Base-by-base conservation (phyloP, 2,888 invertebrate species). In the Gibbula magus region DNA sequence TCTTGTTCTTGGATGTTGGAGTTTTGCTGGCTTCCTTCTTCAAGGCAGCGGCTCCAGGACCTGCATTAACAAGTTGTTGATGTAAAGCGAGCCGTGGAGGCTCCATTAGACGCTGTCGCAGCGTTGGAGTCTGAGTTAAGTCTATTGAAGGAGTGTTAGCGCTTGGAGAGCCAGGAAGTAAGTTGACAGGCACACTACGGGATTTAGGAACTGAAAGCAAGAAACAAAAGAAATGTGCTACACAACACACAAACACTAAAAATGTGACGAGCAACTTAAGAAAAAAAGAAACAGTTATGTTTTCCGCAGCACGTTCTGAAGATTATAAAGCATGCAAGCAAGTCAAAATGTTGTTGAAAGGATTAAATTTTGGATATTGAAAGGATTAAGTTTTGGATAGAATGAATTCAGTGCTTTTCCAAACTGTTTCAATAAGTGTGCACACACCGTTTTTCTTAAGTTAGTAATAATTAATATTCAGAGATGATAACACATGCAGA, bases 201-300 rank as follows among this genome's bases (percentile, higher is more conserved):
- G 85, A 76, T 86, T 85, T 85, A 86, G 83, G 82, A 86, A 88
- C 89, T 89, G 89, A 89, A 89, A 89, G 86, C 87, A 88, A 85
- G 86, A 86, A 82, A 84, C 83, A 86, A 77, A 83, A 78, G 79
- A 82, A 80, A 83, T 75, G 78, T 78, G 76, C 82, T 76, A 78
- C 79, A 81, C 75, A 78, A 79, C 79, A 79, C 66, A 66, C 66
- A 79, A 79, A 75, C 75, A 73, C 67, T 54, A 54, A 75, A 39
- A 70, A 45, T 45, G 45, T 45, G 45, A 45, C 45, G 45, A 45
- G 45, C 45, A 45, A 45, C 45, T 45, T 45, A 16, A 67, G 18
- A 25, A 29, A 22, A 25, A 29, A 25, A 25, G 61, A 61, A 25
- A 25, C 29, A 61, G 22, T 61, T 61, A 25, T 61, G 8, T 61